phyloP scores from a whole-genome alignment of 1,140 invertebrate genomes.

The Drosophila sproati region DNA sequence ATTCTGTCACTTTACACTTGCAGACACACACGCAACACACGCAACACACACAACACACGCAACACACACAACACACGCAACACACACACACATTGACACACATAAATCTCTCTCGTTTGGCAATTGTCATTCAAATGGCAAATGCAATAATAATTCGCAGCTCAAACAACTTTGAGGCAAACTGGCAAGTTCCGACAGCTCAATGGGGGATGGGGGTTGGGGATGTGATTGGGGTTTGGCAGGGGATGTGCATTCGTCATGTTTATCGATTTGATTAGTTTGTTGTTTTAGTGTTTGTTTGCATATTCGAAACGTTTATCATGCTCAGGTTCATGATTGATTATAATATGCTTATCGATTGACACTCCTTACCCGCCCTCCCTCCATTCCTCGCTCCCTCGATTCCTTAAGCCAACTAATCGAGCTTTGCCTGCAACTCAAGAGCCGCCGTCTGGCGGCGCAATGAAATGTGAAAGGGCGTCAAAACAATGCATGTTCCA shows the following conservation, averaged over 20 bases:
- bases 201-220: no score
- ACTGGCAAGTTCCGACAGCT: constrained; percentile 43
- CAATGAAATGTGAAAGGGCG: constrained; percentile 22
- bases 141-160: constrained; percentile 73
- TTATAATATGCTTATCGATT: constrained; percentile 48
- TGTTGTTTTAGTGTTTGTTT: constrained; percentile 43
- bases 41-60: constrained; percentile 4
- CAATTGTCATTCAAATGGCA: constrained; percentile 50
- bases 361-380: background rate
- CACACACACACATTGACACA: constrained; percentile 18
- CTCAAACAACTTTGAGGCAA: constrained; percentile 56
- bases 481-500: constrained; percentile 41
- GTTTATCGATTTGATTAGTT: constrained; percentile 41
- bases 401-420: background rate
- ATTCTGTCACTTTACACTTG: constrained; percentile 34
- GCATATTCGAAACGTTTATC: constrained; percentile 45
- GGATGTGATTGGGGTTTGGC: no score
- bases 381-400: background rate
- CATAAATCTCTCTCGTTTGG: constrained; percentile 35
- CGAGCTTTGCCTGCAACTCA: constrained; percentile 32
- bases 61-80: constrained; percentile 18
- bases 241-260: background rate
- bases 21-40: background rate
- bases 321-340: constrained; percentile 52
- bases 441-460: constrained; percentile 8